These are phyloP conservation scores for Rhopilema esculentum DNA, from an alignment of 30 jellyfish, hydroid and myxozoan species.

Conservation along the genomic window DNA sequence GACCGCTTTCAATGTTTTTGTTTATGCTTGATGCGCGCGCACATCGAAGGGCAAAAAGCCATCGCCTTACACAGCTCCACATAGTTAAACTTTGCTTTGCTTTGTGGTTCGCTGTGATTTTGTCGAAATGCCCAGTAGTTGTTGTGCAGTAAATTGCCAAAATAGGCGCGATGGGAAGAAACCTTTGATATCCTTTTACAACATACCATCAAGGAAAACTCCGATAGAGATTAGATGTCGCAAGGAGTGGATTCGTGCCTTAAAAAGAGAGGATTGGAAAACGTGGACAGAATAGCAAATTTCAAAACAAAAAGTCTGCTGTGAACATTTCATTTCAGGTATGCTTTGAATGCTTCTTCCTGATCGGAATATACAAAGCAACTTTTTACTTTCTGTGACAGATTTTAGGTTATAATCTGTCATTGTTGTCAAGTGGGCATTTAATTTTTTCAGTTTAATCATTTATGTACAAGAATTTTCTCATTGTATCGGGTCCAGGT, in stretches of 20 bases:
- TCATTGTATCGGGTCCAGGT: not conserved
- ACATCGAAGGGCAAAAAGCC: conserved; percentile 37
- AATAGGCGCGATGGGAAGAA: conserved; percentile 9
- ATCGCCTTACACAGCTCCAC: not conserved
- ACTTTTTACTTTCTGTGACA: not conserved
- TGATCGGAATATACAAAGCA: conserved; percentile 1
- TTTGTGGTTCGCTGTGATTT: not conserved
- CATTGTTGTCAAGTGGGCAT: not conserved
- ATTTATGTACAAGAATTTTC: too few species aligned
- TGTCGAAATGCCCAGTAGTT: conserved; percentile 66
- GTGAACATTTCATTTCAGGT: conserved; percentile 59
- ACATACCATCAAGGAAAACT: conserved; percentile 53
- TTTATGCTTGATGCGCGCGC: conserved; percentile 54
- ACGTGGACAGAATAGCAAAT: conserved; percentile 44
- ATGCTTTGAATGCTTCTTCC: not conserved
- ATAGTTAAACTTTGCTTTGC: not conserved
- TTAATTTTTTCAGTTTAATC: too few species aligned
- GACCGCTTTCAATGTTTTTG: conserved; percentile 12
- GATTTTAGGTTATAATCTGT: not conserved
- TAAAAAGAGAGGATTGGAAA: conserved; percentile 53
- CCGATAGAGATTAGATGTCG: conserved; percentile 54
- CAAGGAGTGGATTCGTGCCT: conserved; percentile 65
- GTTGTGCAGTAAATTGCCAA: conserved; percentile 58
- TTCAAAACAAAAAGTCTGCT: conserved; percentile 48
- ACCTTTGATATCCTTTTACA: conserved; percentile 26